Percentiles rank a stretch among this genome's conserved stretches.
Evolutionary conservation across 2,797 vertebrate species (phyloP).

Genomic region (Dallia pectoralis): DNA sequence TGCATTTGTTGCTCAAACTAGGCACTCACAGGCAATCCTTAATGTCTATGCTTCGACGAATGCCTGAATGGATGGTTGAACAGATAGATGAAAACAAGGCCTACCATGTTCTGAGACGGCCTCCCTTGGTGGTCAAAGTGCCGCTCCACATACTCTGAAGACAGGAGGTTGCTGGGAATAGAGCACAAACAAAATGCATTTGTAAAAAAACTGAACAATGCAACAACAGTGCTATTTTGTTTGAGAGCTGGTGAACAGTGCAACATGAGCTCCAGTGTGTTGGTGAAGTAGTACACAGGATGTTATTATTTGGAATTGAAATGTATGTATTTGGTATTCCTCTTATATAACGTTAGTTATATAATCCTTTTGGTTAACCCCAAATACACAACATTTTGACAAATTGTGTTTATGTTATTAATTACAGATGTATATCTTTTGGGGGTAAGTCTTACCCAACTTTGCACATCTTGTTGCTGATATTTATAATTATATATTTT

Average conservation of each 20-base stretch:
- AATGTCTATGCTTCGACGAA: neutral
- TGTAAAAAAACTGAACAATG: slow-evolving; percentile 13
- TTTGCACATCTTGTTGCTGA: too few species aligned
- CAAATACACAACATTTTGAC: too few species aligned
- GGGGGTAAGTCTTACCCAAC: too few species aligned
- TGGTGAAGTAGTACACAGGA: neutral
- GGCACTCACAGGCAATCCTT: neutral
- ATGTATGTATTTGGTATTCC: too few species aligned
- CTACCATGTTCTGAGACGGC: slow-evolving; percentile 67
- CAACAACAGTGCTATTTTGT: too few species aligned
- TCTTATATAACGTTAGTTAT: too few species aligned
- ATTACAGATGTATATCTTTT: too few species aligned
- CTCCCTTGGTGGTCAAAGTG: slow-evolving; percentile 72
- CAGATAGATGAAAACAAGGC: slow-evolving; percentile 5
- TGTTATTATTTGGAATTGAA: too few species aligned
- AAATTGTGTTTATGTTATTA: too few species aligned
- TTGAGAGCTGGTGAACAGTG: neutral
- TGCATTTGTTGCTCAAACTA: neutral
- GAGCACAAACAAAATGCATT: neutral
- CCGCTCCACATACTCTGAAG: slow-evolving; percentile 89
- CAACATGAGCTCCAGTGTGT: neutral
- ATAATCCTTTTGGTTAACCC: too few species aligned
- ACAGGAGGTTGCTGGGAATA: slow-evolving; percentile 84
- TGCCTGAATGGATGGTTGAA: neutral
- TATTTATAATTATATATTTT: too few species aligned